Evolutionary conservation across 1,140 invertebrate genomes (phyloP).

Genomic region (Trypoxylus dichotomus): DNA sequence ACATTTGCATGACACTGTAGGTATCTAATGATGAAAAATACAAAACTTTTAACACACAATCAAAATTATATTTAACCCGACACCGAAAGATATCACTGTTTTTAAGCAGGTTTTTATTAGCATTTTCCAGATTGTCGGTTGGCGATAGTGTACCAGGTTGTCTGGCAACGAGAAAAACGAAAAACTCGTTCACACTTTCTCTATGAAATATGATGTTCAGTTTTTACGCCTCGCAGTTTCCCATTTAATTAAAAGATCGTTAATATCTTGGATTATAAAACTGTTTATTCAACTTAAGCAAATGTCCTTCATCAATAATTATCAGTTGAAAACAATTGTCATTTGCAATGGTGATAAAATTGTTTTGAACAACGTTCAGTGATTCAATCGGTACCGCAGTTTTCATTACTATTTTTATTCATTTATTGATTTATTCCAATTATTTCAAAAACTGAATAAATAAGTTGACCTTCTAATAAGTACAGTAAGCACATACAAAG

Average conservation of each 20-base stretch:
- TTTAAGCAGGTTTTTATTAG: not conserved
- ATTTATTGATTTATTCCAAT: conserved; percentile 5
- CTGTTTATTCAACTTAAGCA: conserved; percentile 24
- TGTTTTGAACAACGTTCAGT: conserved; percentile 25
- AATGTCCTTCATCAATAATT: conserved; percentile 28
- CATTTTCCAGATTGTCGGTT: not conserved
- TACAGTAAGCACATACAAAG: not conserved
- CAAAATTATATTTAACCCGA: no score
- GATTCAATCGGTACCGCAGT: not conserved
- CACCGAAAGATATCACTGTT: no score
- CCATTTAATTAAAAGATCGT: conserved; percentile 1
- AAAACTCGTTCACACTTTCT: not conserved
- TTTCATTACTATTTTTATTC: conserved; percentile 4
- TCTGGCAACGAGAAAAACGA: not conserved
- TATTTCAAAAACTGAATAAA: not conserved
- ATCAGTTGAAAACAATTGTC: conserved; percentile 27
- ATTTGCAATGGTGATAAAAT: conserved; percentile 30
- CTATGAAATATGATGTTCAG: not conserved
- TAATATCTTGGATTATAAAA: conserved; percentile 8
- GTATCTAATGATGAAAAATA: no score
- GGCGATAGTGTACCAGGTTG: not conserved
- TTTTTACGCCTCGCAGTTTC: not conserved
- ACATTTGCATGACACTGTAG: no score
- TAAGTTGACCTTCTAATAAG: not conserved
- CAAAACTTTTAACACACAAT: no score